Conservation (phyloP, 2,797 vertebrate species). For the Vireo griseus region DNA sequence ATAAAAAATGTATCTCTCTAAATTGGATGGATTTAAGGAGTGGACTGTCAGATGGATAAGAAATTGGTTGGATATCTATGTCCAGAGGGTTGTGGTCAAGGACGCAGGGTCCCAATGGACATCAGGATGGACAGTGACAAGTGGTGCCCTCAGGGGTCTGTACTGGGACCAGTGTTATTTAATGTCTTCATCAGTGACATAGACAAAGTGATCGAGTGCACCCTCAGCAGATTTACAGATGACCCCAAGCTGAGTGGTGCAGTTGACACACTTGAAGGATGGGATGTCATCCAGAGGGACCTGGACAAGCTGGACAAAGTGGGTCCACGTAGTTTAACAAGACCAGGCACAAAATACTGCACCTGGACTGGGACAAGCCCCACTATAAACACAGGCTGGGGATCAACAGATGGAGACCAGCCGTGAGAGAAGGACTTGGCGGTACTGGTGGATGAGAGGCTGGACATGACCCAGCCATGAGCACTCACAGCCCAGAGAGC, state of each 20-base stretch:
- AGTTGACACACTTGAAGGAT: not conserved
- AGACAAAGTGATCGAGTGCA: rapidly evolving
- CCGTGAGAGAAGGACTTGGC: too few relatives aligned
- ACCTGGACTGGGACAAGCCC: not conserved
- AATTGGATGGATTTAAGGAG: not conserved
- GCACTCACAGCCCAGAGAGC: not conserved
- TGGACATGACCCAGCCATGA: not conserved
- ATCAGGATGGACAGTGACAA: not conserved
- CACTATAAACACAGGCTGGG: too few relatives aligned
- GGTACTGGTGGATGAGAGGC: not conserved
- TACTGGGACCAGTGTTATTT: not conserved
- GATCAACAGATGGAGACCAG: rapidly evolving
- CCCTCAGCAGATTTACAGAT: not conserved
- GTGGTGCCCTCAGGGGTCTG: not conserved
- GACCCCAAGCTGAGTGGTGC: not conserved
- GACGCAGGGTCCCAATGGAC: not conserved
- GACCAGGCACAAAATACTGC: not conserved
- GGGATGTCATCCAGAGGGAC: not conserved
- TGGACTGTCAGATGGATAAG: too few relatives aligned
- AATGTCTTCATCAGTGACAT: not conserved
- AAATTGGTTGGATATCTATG: not conserved
- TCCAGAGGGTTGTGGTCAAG: not conserved
- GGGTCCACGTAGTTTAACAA: not conserved
- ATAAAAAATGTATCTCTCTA: not conserved
- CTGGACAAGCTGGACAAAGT: not conserved